Conservation (phyloP, 1,140 invertebrate species). For the Oncopeltus fasciatus region DNA sequence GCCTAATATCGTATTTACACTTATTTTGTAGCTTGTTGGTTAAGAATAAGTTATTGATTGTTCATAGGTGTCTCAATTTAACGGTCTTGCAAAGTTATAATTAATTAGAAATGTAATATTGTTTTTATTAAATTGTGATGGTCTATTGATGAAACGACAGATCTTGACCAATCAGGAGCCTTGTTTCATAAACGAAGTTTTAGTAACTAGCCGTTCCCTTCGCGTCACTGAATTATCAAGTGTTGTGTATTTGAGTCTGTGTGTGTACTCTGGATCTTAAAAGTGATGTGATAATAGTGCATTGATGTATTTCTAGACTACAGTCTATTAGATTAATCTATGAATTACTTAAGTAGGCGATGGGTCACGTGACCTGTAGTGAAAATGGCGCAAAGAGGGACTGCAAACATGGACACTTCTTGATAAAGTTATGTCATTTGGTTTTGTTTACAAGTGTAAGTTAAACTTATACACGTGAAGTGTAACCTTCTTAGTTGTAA, state of each 20-base stretch:
- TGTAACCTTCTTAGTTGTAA: slow-evolving; percentile 29
- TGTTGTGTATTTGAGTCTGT: slow-evolving; percentile 15
- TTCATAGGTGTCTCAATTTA: background rate
- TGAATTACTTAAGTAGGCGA: slow-evolving; percentile 5
- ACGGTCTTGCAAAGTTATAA: background rate
- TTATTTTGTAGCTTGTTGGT: background rate
- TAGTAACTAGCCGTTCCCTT: slow-evolving; percentile 15
- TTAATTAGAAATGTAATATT: background rate
- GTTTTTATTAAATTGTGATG: background rate
- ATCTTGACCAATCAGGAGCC: slow-evolving; percentile 19
- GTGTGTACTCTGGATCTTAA: background rate
- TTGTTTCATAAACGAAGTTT: slow-evolving; percentile 16
- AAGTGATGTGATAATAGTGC: slow-evolving; percentile 14
- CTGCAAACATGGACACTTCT: slow-evolving; percentile 38
- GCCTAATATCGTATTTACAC: slow-evolving; percentile 9
- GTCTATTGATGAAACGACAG: slow-evolving; percentile 18
- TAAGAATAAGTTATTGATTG: background rate
- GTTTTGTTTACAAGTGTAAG: slow-evolving; percentile 46
- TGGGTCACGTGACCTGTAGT: slow-evolving; percentile 40
- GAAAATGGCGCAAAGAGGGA: slow-evolving; percentile 43
- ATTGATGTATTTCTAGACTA: slow-evolving; percentile 12
- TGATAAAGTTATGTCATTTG: slow-evolving; percentile 40
- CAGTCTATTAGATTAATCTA: background rate
- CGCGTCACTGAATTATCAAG: slow-evolving; percentile 21
- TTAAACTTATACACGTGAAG: slow-evolving; percentile 35